Percentiles rank a stretch among this genome's conserved stretches.
These are phyloP conservation scores for Falco novaeseelandiae DNA, from an alignment of 2,797 vertebrate species.

Conservation along the genomic window DNA sequence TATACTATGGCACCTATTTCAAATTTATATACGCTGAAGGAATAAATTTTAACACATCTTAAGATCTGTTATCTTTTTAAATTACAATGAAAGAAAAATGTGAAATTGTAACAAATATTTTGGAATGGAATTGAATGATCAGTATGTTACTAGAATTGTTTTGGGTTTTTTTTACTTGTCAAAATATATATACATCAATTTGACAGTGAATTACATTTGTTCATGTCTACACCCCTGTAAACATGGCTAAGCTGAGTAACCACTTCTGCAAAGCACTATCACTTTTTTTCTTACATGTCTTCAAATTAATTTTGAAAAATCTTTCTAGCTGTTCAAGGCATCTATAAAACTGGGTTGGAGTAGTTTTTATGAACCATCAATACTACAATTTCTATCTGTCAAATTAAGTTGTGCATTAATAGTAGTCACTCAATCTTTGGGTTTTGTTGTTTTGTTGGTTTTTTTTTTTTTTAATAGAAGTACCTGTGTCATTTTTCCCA, in stretches of 20 bases:
- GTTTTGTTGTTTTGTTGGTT: background rate
- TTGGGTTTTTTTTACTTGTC: background rate
- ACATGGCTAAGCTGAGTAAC: background rate
- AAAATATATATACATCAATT: background rate
- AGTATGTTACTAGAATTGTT: background rate
- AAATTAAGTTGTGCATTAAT: background rate
- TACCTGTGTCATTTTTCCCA: background rate
- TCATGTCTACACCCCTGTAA: background rate
- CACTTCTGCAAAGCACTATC: background rate
- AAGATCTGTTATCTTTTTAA: background rate
- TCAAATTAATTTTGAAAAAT: background rate
- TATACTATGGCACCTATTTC: background rate
- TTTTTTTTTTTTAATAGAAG: background rate
- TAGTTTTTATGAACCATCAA: constrained; percentile 7
- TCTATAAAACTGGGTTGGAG: constrained; percentile 6
- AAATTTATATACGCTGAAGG: background rate
- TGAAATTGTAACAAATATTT: background rate
- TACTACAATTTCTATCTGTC: background rate
- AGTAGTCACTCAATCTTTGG: background rate
- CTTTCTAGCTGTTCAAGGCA: constrained; percentile 8
- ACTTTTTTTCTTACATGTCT: background rate
- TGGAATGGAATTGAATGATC: background rate
- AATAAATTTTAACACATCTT: background rate
- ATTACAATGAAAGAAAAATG: background rate
- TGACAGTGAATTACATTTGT: background rate